Base-by-base conservation (phyloP, 1,140 invertebrate genomes). In the Drosophila nebulosa region DNA sequence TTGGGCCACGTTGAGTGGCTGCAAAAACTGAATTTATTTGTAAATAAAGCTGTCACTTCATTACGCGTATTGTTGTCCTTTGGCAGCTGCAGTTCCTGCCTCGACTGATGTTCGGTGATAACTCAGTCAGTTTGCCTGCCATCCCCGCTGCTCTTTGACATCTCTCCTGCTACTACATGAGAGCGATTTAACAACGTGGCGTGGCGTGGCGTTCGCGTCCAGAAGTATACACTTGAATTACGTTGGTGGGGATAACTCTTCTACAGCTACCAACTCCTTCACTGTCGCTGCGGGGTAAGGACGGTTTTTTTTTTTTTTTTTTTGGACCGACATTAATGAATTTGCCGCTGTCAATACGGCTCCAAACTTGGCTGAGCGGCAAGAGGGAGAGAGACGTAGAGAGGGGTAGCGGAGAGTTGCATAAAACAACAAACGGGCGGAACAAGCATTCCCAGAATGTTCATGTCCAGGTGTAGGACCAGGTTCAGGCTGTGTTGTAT, bases 41-140 rank as follows among this genome's bases (percentile, higher is more conserved):
- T 88, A 84, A 88, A 88, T 88, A 88, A 88, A 88, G 75, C 83
- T 79, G 83, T 88, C 83, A 88, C 84, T 88, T 88, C 83, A 88
- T 88, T 88, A 88, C 83, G 83, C 65, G 71, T 64, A 77, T 86
- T 79, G 71, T 81, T 46, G 39, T 46, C 39, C 69, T 74, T 67
- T 62, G 70, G 32, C 26, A 18, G 27, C 0, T 30, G 27, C 27
- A 9, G 7, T 9, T 30, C 7, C 27, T 30, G 27, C 39, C 39
- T 21, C n/a, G n/a, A 7, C 39, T 46, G 39, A 18, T 46, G 16
- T 68, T 64, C n/a, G 65, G 68, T 77, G 61, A 85, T 86, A 85
- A 80, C 81, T 85, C 81, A 86, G 68, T 18, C 67, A 35, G 36
- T 27, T 18, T 30, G 35, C 16, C 24, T 30, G 35, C 21, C 30